Percentiles rank a stretch among this genome's conserved stretches.
phyloP scores from a whole-genome alignment of 2,113 vertebrate genomes.

The Channa maculata region DNA sequence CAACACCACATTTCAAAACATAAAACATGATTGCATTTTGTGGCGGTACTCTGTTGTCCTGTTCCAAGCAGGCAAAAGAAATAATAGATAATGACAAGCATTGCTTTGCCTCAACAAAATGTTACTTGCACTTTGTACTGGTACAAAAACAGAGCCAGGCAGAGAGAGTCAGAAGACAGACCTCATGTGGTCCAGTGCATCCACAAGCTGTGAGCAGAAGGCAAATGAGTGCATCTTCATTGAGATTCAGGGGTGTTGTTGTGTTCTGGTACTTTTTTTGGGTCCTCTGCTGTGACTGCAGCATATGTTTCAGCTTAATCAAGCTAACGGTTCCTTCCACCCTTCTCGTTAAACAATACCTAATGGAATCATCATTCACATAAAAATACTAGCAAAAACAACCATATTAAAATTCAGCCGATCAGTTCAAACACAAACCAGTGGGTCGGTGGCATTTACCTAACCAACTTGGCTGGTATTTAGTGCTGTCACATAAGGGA shows the following conservation, averaged over 20 bases:
- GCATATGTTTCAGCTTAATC: constrained; percentile 76
- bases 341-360: constrained; percentile 60
- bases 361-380: constrained; percentile 27
- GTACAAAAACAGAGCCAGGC: constrained; percentile 24
- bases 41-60: neutral
- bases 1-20: neutral
- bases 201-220: constrained; percentile 60
- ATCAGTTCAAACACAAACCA: constrained; percentile 50
- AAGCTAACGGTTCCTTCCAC: constrained; percentile 69
- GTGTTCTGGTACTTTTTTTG: constrained; percentile 54
- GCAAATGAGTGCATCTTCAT: constrained; percentile 71
- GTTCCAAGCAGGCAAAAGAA: neutral
- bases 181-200: constrained; percentile 49
- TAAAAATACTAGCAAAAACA: constrained; percentile 37
- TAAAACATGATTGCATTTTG: neutral
- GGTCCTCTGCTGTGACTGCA: constrained; percentile 55
- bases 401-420: constrained; percentile 55
- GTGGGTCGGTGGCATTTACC: constrained; percentile 64
- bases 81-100: constrained; percentile 4
- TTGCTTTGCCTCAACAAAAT: constrained; percentile 25
- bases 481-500: constrained; percentile 58
- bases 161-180: constrained; percentile 25
- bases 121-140: neutral
- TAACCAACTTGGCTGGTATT: constrained; percentile 72
- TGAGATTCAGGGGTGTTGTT: constrained; percentile 71